Base-by-base conservation (phyloP, 1,140 invertebrate genomes). In the Leptoteleia sp. region DNA sequence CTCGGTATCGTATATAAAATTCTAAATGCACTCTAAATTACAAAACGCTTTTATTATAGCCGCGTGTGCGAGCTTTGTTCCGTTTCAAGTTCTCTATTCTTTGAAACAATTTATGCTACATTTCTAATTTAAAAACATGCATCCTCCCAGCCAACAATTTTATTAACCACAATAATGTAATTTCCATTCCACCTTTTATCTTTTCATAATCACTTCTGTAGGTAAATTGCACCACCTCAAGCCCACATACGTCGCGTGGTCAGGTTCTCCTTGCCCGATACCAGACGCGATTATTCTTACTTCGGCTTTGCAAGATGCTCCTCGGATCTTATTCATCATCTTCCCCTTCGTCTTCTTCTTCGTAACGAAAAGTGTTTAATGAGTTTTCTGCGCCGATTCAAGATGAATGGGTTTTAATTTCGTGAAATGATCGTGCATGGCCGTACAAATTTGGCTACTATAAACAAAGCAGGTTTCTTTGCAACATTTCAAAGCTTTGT, bases 181-280 rank as follows among this genome's bases (percentile, higher is more conserved):
- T 61, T 76, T 61, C 22, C 55, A 67, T 40, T 61, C 55, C 40
- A 55, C 25, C 38, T 43, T 62, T 55, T 59, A 48, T 75, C 61
- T 65, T 71, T 61, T 61, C 55, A 54, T 71, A 71, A 71, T 52
- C 62, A 52, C 57, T 48, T 47, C 38, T 62, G 57, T 47, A 64
- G 57, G 57, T 72, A 79, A 68, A 79, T 79, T 79, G 59, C 64
- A 79, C 55, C 65, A 73, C 76, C 76, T 68, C 57, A 25, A 75
- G 52, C 50, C 55, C 67, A 64, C 64, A 70, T 76, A 76, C 65
- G 57, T 68, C 55, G 62, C 62, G 62, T 67, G 54, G 59, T 61
- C 38, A 40, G 35, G 33, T 50, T 65, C 45, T 68, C 55, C 50
- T 54, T 45, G 25, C 48, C 64, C 37, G 68, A 62, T 72, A 72